Conservation (phyloP, 2,113 vertebrate genomes). For the Paradoxurus hermaphroditus region DNA sequence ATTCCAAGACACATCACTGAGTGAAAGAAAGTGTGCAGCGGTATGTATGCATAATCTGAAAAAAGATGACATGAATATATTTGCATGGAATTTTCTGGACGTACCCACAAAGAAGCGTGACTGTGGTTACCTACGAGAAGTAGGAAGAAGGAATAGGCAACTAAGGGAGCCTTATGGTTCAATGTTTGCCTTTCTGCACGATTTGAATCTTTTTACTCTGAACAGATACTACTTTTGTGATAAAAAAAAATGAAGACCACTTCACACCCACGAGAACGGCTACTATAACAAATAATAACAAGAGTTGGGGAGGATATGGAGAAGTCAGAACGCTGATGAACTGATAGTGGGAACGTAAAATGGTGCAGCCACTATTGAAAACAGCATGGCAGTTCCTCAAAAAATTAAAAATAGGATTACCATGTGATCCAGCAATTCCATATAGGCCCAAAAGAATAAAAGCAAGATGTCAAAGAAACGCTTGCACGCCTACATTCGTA, state of each 20-base stretch:
- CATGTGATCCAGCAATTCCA: neutral
- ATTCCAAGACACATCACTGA: neutral
- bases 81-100: neutral
- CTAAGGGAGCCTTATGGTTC: neutral
- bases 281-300: neutral
- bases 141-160: neutral
- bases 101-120: neutral
- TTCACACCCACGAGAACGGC: neutral
- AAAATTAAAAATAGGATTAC: neutral
- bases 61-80: neutral
- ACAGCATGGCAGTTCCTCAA: neutral
- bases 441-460: neutral
- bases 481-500: neutral
- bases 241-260: neutral
- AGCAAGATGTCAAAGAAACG: neutral
- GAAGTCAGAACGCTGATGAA: neutral
- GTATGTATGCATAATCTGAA: too few relatives aligned
- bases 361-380: neutral
- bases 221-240: neutral
- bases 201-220: neutral
- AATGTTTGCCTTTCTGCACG: neutral
- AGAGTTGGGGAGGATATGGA: neutral
- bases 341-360: neutral
- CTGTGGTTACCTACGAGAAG: neutral
- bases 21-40: neutral